Percentiles rank a stretch among this genome's conserved stretches.
Evolutionary conservation across 1,140 invertebrate genomes (phyloP).

Genomic region (Brachionus paranguensis): DNA sequence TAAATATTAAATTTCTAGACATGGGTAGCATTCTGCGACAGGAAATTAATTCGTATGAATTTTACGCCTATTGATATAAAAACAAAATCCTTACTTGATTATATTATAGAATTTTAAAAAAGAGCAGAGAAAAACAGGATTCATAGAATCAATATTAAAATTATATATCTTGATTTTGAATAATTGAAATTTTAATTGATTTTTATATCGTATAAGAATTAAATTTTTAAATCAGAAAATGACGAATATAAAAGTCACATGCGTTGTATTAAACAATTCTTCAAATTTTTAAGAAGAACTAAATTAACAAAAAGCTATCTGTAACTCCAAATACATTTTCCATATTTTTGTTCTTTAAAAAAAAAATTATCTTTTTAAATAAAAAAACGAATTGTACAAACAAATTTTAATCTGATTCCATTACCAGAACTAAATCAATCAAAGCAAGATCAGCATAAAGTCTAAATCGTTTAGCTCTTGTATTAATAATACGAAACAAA

Average conservation of each 20-base stretch:
- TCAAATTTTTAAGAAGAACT: no score
- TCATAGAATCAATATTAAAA: no score
- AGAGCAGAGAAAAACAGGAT: no score
- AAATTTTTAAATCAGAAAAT: no score
- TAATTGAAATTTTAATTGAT: no score
- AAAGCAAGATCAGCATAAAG: neutral
- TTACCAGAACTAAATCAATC: neutral
- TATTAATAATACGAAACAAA: neutral
- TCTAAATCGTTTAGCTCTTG: neutral
- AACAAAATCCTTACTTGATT: neutral
- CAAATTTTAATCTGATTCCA: neutral
- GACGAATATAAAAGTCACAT: no score
- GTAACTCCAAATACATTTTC: no score
- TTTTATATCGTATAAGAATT: no score
- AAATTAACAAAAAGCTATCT: no score
- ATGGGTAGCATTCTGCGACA: neutral
- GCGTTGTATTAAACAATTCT: no score
- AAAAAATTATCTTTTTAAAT: neutral
- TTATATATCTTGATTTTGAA: no score
- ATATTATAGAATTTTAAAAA: neutral
- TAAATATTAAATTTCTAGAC: neutral
- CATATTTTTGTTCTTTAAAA: neutral
- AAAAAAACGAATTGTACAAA: neutral
- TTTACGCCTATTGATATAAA: neutral
- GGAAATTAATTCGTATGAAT: neutral